Conservation (phyloP, 2,888 invertebrate genomes). For the Dastarcus helophoroides region DNA sequence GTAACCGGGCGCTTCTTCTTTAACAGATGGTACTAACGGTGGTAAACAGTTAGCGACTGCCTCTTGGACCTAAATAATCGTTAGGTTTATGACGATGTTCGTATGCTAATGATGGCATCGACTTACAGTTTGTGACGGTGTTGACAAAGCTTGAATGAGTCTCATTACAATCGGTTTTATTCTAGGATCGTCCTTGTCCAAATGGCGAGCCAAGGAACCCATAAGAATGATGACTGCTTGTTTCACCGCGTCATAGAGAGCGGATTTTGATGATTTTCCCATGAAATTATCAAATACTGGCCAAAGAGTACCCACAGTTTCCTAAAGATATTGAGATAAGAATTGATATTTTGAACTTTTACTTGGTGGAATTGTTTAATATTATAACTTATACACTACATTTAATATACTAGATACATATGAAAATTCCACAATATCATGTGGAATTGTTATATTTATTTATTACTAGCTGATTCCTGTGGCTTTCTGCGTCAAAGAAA, state of each 20-base stretch:
- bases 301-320: slow-evolving; percentile 46
- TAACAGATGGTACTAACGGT: slow-evolving; percentile 83
- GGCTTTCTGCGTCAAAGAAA: too few relatives aligned
- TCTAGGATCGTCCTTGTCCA: slow-evolving; percentile 78
- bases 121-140: slow-evolving; percentile 84
- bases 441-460: too few relatives aligned
- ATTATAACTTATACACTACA: too few relatives aligned
- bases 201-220: slow-evolving; percentile 93
- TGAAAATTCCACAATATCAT: too few relatives aligned
- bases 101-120: too few relatives aligned
- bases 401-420: too few relatives aligned
- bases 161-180: slow-evolving; percentile 90
- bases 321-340: too few relatives aligned
- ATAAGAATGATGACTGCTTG: slow-evolving; percentile 95
- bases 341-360: too few relatives aligned
- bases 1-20: slow-evolving; percentile 79
- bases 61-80: slow-evolving; percentile 70
- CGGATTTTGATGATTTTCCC: slow-evolving; percentile 84
- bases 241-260: slow-evolving; percentile 82
- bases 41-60: slow-evolving; percentile 95
- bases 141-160: slow-evolving; percentile 81
- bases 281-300: slow-evolving; percentile 91
- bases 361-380: too few relatives aligned
- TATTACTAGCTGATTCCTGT: too few relatives aligned
- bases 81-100: neutral